Evolutionary conservation across 2,797 vertebrate genomes (phyloP), one percentile per base, ranked within the genome.

Genomic region (Spea hammondii): DNA sequence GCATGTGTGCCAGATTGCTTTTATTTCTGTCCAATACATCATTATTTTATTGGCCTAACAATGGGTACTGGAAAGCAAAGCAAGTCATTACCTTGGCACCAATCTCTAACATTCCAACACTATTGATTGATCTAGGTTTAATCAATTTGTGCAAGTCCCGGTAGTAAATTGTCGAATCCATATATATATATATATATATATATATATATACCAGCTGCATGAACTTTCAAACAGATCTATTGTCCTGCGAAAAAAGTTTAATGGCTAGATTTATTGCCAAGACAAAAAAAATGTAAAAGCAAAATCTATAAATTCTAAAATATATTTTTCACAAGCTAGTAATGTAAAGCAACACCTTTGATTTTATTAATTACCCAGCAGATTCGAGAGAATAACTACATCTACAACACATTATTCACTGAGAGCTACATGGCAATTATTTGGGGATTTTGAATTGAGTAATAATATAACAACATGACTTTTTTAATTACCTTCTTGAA

Each of bases 51-150:
- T 54, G 54, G 55, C 13, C 17, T 79, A 47, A 64, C 74, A 51
- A 50, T 64, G 32, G 47, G 17, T 12, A 46, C 17, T 65, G 11
- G 49, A 79, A 57, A 70, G 44, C 48, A 70, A 47, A 74, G n/a
- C 49, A 47, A 70, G 72, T 65, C 66, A 74, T 79, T 79, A 70
- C 49, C 72, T 74, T 79, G 72, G 65, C 72, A 79, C 65, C 66
- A 65, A 53, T 49, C 67, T 70, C 32, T 48, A 62, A 79, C 72
- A 70, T 64, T 60, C 59, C 70, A 51, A 79, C 77, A 64, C 46
- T 70, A 80, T 80, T 80, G 78, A 80, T 62, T 80, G 59, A 80
- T 80, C 78, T 75, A 14, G 49, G 66, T 80, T 71, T 80, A 80
- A 72, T 76, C 53, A 76, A 70, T 80, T 76, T 76, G 51, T 62